phyloP scores from a whole-genome alignment of 2,113 vertebrate species.

The Zosterops hypoxanthus region DNA sequence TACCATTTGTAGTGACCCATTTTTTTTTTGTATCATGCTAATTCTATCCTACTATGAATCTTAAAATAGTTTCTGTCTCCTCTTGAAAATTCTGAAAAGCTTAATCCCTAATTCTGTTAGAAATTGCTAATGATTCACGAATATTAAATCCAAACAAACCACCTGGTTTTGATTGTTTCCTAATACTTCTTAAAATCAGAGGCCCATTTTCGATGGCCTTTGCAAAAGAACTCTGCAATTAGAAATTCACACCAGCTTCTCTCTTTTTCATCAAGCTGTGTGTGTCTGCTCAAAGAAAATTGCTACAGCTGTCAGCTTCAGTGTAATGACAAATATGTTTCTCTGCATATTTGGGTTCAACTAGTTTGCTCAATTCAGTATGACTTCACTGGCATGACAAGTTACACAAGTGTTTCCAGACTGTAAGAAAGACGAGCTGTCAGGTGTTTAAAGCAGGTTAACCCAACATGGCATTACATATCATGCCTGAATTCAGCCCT shows the following conservation, averaged over 20 bases:
- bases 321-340: slow-evolving; percentile 46
- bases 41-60: background rate
- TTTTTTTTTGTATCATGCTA: background rate
- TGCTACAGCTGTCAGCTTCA: slow-evolving; percentile 48
- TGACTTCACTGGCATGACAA: slow-evolving; percentile 10
- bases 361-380: slow-evolving; percentile 1
- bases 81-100: slow-evolving; percentile 22
- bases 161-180: slow-evolving; percentile 47
- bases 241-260: slow-evolving; percentile 19
- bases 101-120: slow-evolving; percentile 16
- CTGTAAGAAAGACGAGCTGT: background rate
- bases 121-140: background rate
- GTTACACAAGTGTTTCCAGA: slow-evolving; percentile 29
- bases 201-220: background rate
- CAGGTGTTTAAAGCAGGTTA: background rate
- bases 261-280: slow-evolving; percentile 26
- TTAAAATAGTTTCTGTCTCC: background rate
- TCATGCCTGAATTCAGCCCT: background rate
- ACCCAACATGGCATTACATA: background rate
- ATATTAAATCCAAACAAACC: slow-evolving; percentile 52
- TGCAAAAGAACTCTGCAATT: slow-evolving; percentile 48
- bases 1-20: background rate
- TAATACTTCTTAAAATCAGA: slow-evolving; percentile 44
- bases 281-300: slow-evolving; percentile 31
- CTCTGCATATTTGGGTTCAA: slow-evolving; percentile 48